Base-by-base conservation (phyloP, 2,113 vertebrate species). In the Lophura nycthemera region DNA sequence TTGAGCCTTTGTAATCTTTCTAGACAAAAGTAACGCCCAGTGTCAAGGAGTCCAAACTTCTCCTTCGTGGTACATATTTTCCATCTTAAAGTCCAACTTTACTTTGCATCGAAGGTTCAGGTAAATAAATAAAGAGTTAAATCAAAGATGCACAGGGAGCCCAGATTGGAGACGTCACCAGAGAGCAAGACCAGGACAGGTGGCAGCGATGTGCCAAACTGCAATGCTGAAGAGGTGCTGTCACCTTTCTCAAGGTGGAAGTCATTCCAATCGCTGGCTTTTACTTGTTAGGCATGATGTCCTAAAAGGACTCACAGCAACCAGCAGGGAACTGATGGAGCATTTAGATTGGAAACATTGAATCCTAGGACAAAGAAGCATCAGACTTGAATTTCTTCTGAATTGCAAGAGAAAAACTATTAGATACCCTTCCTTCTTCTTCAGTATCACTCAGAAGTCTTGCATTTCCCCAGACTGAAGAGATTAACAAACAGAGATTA, bases 401-500 rank as follows among this genome's bases (percentile, higher is more conserved):
- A 92, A 81, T 5, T 17, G 47, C 25, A 86, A 52, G 34, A 25
- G 45, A 48, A 67, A 52, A 25, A 90, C 73, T 40, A 86, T 24
- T 56, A 87, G 74, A 90, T 57, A 78, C 43, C 66, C 61, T 64
- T 70, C 61, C 50, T 86, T 92, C 52, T 83, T 81, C 76, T 89
- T 64, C 66, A 15, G 17, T 36, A 56, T 42, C 52, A 34, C 70
- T 84, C 70, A 60, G 61, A 87, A 71, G 42, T 63, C 27, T 60
- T 11, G 0, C 2, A 34, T 69, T 81, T 76, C 61, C 52, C 47
- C 65, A 82, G n/a, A 80, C 57, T 87, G 38, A 20, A 65, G 59
- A 65, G 89, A 90, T 90, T 86, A 92, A 78, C 76, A 80, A 86
- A 66, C 40, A 92, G 72, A 84, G 81, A 95, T 90, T 47, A 66